These are phyloP conservation scores for Cerastis leucographa DNA, from an alignment of 2,888 invertebrate species.

Conservation along the genomic window DNA sequence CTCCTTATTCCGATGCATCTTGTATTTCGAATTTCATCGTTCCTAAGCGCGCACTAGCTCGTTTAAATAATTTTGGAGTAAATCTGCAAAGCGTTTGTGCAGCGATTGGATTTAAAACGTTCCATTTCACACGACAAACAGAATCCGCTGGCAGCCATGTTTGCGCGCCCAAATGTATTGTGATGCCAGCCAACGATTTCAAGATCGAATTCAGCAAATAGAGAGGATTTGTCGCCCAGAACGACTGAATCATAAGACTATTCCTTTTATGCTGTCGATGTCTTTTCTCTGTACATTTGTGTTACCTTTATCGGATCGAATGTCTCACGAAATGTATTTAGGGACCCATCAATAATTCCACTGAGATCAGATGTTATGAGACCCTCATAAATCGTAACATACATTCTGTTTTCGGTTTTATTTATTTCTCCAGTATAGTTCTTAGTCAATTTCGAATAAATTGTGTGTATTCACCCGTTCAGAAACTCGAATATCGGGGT, in stretches of 20 bases:
- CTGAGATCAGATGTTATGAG: conserved; percentile 44
- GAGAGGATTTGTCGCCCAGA: conserved; percentile 59
- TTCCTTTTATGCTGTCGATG: conserved; percentile 41
- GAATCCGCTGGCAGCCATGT: conserved; percentile 68
- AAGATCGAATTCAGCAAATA: conserved; percentile 66
- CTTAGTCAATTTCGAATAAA: conserved; percentile 51
- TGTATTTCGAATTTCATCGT: conserved; percentile 39
- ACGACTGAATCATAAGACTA: conserved; percentile 55
- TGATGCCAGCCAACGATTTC: conserved; percentile 63
- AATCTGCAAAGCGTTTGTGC: conserved; percentile 64
- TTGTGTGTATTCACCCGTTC: conserved; percentile 50
- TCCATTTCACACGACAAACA: conserved; percentile 79
- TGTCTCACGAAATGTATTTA: conserved; percentile 51
- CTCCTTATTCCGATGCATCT: conserved; percentile 39
- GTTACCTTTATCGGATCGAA: conserved; percentile 54
- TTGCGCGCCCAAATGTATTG: conserved; percentile 72
- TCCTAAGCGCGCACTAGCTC: conserved; percentile 44
- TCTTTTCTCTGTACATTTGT: conserved; percentile 49
- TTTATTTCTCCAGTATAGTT: conserved; percentile 41
- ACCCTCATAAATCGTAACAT: conserved; percentile 39
- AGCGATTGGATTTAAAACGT: conserved; percentile 75
- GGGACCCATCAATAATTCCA: conserved; percentile 49
- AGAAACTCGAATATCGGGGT: conserved; percentile 45
- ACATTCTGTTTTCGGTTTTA: conserved; percentile 26
- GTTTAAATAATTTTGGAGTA: conserved; percentile 67